Conservation (phyloP, 2,797 vertebrate species). For the Sebastes paucispinis region DNA sequence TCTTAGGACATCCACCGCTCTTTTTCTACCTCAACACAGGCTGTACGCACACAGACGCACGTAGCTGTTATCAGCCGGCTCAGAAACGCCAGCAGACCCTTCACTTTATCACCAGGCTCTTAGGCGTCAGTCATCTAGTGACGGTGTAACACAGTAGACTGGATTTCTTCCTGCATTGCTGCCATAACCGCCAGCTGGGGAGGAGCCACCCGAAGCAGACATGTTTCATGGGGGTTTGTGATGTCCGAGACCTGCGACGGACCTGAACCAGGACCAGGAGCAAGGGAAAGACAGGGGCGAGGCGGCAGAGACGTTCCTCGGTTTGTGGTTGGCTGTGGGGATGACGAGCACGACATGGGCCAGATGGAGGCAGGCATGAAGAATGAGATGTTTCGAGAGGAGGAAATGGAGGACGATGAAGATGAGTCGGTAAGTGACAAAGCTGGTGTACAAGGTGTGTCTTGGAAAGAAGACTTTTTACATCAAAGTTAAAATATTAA, state of each 20-base stretch:
- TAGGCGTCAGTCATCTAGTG: background rate
- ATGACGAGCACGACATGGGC: slow-evolving; percentile 53
- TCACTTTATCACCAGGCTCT: slow-evolving; percentile 11
- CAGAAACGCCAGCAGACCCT: slow-evolving; percentile 5
- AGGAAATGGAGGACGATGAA: slow-evolving; percentile 66
- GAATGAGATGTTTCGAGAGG: slow-evolving; percentile 54
- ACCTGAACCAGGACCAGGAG: slow-evolving; percentile 18
- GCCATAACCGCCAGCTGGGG: background rate
- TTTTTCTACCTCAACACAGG: slow-evolving; percentile 41
- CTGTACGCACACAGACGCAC: background rate
- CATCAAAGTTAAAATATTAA: background rate
- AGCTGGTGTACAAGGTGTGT: background rate
- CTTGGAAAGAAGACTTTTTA: background rate
- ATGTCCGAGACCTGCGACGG: slow-evolving; percentile 82
- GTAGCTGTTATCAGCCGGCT: slow-evolving; percentile 22
- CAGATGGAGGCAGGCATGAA: slow-evolving; percentile 61
- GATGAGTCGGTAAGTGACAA: slow-evolving; percentile 60
- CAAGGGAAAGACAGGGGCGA: slow-evolving; percentile 68
- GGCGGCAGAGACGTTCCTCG: slow-evolving; percentile 71
- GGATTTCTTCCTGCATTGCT: slow-evolving; percentile 14
- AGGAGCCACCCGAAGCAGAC: slow-evolving; percentile 27
- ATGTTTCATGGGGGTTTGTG: slow-evolving; percentile 68
- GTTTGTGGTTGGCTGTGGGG: slow-evolving; percentile 82
- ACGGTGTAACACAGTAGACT: background rate
- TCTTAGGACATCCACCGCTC: slow-evolving; percentile 3